Evolutionary conservation across 1,140 invertebrate species (phyloP).

Genomic region (Meloidogyne chitwoodi): DNA sequence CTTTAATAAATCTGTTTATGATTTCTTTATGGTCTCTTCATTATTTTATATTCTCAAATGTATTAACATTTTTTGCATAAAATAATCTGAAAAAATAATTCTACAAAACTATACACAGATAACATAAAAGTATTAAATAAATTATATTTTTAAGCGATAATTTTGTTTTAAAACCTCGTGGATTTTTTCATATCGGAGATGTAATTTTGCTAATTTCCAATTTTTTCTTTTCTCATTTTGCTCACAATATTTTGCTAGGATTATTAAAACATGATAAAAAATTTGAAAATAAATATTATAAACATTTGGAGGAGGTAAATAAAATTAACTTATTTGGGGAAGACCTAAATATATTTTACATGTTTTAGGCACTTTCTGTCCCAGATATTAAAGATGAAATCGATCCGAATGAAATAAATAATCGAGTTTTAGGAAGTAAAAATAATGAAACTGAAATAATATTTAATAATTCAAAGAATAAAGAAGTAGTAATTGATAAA

Average conservation of each 20-base stretch:
- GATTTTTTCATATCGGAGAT: conserved; percentile 24
- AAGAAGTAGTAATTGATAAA: too few relatives aligned
- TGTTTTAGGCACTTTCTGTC: too few relatives aligned
- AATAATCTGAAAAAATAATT: background rate
- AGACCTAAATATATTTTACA: too few relatives aligned
- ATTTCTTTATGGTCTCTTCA: conserved; percentile 26
- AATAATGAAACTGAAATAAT: too few relatives aligned
- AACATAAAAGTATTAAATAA: conserved; percentile 27
- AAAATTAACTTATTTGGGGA: background rate
- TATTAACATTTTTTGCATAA: conserved; percentile 1
- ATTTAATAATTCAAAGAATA: too few relatives aligned
- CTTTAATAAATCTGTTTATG: conserved; percentile 29
- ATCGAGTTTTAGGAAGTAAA: too few relatives aligned
- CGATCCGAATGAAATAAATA: too few relatives aligned
- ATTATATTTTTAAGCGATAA: conserved; percentile 10
- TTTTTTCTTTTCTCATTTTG: conserved; percentile 24
- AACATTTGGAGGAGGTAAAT: conserved; percentile 11
- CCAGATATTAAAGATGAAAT: too few relatives aligned
- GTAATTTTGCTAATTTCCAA: conserved; percentile 24
- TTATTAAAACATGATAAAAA: conserved; percentile 15
- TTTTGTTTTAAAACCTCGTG: conserved; percentile 16
- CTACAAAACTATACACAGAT: conserved; percentile 15
- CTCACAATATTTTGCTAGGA: conserved; percentile 28
- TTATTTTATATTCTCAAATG: conserved; percentile 19
- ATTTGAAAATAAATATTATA: conserved; percentile 9